Base-by-base conservation (phyloP, 2,113 vertebrate species). In the Okapia johnstoni region DNA sequence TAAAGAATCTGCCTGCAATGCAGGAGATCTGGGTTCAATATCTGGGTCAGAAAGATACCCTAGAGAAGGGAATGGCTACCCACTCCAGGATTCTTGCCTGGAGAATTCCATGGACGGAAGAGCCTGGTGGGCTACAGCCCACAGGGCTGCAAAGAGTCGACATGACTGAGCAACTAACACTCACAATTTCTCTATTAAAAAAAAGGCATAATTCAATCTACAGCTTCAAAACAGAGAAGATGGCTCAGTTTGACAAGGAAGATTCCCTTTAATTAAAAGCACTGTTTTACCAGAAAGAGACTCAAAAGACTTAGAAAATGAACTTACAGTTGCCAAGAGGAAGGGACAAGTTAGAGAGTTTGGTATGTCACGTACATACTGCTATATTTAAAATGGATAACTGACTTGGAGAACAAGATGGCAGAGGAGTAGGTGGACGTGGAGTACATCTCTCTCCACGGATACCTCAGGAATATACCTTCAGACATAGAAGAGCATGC, bases 191-290 rank as follows among this genome's bases (percentile, higher is more conserved):
- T 95, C 58, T 88, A 66, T 52, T n/a, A n/a, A 40, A 2, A 87
- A 80, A 61, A 5, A 77, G 40, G 11, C n/a, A 19, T 33, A 96
- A 81, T 95, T 96, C 33, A 85, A 90, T 90, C 28, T 36, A 63
- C 2, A 96, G 36, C 58, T 92, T 93, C 55, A 94, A 88, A 92
- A 85, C 50, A 77, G 12, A 97, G 77, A 90, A 92, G 81, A 92
- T 0, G 61, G 50, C 13, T 81, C n/a, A 70, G 28, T 90, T 81
- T 77, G 60, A 92, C 21, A 19, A 9, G 40, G 7, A 25, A 83
- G 14, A n/a, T 14, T 57, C 17, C 33, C 70, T 25, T 79, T 90
- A 25, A 88, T 77, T 57, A 85, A 92, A 96, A 40, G 66, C 21
- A 73, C 40, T 76, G 36, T 76, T 76, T 76, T 76, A 76, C 70